Evolutionary conservation across 1,140 invertebrate species (phyloP), one percentile per base, ranked within the genome.

Genomic region (Nebria ingens): DNA sequence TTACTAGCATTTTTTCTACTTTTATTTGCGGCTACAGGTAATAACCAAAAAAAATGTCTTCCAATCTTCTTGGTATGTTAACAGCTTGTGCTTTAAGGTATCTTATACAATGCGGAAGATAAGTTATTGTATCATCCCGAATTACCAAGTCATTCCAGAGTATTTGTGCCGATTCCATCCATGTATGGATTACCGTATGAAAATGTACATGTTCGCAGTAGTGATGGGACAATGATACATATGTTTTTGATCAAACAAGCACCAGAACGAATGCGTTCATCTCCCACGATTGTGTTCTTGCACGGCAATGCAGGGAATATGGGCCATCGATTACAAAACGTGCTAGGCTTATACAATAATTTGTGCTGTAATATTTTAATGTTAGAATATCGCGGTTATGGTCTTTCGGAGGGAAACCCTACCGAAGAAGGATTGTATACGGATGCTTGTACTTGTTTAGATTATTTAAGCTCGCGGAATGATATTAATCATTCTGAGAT

Each of bases 241-340:
- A 82, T 88, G 64, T 91, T 91, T 66, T 84, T 95, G 61, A 87
- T 97, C 55, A 82, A 85, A 65, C 91, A 95, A 69, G 72, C 80
- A 4, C 77, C 78, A 53, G 80, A 83, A 38, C 77, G 79, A 57
- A 77, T 78, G 54, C 76, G 78, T 57, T 69, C 72, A 38, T 79
- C 77, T 50, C 87, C 89, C 1, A 95, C 92, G 1, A 73, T 97
- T 60, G 71, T 97, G 15, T 96, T 89, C 74, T 84, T 97, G 51
- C 93, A 97, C 78, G 93, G 93, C 6, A 97, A 97, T 83, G 93
- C 93, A 56, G 93, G 93, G 15, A 97, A 97, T 69, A 91, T 97
- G 78, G 93, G 93, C 0, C 92, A 96, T 68, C 83, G 88, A 58
- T 72, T 93, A 56, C 79, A 84, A 59, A 91, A 91, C 72, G 82